Evolutionary conservation across 2,797 vertebrate genomes (phyloP).

Genomic region (Erpetoichthys calabaricus): DNA sequence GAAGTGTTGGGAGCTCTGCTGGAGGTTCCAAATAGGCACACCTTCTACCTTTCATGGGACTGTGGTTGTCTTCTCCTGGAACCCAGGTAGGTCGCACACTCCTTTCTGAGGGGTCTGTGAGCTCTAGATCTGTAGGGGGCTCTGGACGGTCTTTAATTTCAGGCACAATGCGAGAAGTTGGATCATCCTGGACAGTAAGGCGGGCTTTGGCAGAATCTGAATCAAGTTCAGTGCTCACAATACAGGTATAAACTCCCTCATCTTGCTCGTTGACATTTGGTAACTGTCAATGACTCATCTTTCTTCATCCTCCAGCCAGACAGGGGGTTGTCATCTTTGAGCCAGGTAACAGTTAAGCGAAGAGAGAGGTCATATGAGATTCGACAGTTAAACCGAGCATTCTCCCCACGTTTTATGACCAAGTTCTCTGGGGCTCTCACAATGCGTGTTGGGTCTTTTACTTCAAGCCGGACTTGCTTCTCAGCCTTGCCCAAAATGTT

Average conservation of each 20-base stretch:
- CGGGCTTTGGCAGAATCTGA: constrained; percentile 72
- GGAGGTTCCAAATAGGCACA: too few relatives aligned
- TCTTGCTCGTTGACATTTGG: constrained; percentile 70
- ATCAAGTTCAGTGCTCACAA: constrained; percentile 79
- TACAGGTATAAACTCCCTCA: constrained; percentile 78
- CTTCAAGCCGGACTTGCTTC: constrained; percentile 82
- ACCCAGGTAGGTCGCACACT: constrained; percentile 85
- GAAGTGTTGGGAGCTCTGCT: too few relatives aligned
- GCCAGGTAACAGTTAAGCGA: constrained; percentile 61
- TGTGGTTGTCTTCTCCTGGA: constrained; percentile 77
- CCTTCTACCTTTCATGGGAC: constrained; percentile 66
- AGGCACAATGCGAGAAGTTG: too few relatives aligned
- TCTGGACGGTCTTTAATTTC: constrained; percentile 56
- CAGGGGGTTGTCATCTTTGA: constrained; percentile 68
- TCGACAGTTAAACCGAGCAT: constrained; percentile 63
- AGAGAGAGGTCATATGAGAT: constrained; percentile 67
- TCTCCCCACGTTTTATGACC: constrained; percentile 51
- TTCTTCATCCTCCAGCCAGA: constrained; percentile 69
- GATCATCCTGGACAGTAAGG: constrained; percentile 65
- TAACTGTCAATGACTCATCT: constrained; percentile 68
- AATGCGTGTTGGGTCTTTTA: constrained; percentile 90
- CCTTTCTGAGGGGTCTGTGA: constrained; percentile 69
- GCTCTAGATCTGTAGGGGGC: constrained; percentile 73
- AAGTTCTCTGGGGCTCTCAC: constrained; percentile 62
- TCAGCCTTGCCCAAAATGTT: constrained; percentile 78